Evolutionary conservation across 1,140 invertebrate genomes (phyloP).

Genomic region (Solen grandis): DNA sequence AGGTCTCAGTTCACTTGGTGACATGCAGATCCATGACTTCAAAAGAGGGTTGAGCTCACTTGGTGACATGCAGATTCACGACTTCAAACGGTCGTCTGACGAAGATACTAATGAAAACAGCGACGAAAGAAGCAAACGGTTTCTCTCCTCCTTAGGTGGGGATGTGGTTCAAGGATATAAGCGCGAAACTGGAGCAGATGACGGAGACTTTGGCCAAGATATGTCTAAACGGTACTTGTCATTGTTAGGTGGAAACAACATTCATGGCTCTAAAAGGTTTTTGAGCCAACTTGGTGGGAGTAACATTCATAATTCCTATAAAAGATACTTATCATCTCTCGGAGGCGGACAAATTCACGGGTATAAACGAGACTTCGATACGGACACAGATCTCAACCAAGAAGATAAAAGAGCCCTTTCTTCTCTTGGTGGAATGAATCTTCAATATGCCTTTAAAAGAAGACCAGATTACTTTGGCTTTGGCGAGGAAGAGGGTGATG

Average conservation of each 20-base stretch:
- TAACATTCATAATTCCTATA: conserved; percentile 27
- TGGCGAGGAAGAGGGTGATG: conserved; percentile 17
- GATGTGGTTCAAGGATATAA: too few species aligned
- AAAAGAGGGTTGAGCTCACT: background rate
- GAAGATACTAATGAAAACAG: too few species aligned
- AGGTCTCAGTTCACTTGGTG: background rate
- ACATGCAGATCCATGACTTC: background rate
- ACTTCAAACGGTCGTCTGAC: too few species aligned
- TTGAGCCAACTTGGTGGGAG: conserved; percentile 30
- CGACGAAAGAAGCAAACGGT: too few species aligned
- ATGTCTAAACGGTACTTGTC: too few species aligned
- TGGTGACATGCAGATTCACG: background rate
- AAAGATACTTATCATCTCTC: conserved; percentile 38
- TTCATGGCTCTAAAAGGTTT: conserved; percentile 25
- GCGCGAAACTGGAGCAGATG: too few species aligned
- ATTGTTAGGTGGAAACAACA: too few species aligned
- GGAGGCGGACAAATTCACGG: conserved; percentile 25
- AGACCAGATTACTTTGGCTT: conserved; percentile 13
- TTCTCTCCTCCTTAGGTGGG: too few species aligned
- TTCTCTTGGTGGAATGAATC: conserved; percentile 21
- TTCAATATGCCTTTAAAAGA: conserved; percentile 25
- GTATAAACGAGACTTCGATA: conserved; percentile 28
- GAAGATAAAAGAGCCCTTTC: conserved; percentile 20
- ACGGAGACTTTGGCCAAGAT: too few species aligned
- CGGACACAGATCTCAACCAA: background rate